Conservation (phyloP, 2,113 vertebrate species). For the Condylura cristata region DNA sequence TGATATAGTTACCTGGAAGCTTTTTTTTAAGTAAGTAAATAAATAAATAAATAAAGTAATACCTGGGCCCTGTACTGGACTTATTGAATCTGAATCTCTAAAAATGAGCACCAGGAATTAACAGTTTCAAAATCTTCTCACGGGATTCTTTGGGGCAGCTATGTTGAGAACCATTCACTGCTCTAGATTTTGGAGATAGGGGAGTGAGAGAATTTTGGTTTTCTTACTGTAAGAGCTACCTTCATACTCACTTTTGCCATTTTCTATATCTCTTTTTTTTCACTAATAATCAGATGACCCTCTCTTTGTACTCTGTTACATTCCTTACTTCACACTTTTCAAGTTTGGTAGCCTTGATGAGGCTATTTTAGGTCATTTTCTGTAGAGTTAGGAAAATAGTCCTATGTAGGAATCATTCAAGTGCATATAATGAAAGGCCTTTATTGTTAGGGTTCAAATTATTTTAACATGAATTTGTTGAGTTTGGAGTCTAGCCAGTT, state of each 20-base stretch:
- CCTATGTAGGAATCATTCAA: not conserved
- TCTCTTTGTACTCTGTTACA: not conserved
- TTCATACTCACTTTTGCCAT: not conserved
- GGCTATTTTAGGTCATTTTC: not conserved
- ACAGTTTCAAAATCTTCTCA: not conserved
- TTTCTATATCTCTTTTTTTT: not conserved
- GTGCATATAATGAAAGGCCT: not conserved
- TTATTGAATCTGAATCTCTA: not conserved
- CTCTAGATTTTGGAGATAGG: not conserved
- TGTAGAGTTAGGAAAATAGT: not conserved
- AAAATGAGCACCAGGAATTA: not conserved
- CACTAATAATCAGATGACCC: not conserved
- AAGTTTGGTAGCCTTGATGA: not conserved
- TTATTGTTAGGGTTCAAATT: not conserved
- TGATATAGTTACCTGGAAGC: not conserved
- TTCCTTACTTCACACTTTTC: not conserved
- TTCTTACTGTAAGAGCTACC: too few relatives aligned
- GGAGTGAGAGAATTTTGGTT: not conserved
- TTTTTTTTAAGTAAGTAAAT: too few relatives aligned
- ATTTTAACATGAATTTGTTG: slow-evolving; percentile 16
- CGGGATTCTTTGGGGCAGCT: not conserved
- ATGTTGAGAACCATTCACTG: not conserved
- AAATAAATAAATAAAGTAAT: not conserved
- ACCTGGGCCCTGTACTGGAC: not conserved
- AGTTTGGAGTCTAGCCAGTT: not conserved